These are phyloP conservation scores for Sandelia bainsii DNA, from an alignment of 2,797 vertebrate genomes.

Conservation along the genomic window DNA sequence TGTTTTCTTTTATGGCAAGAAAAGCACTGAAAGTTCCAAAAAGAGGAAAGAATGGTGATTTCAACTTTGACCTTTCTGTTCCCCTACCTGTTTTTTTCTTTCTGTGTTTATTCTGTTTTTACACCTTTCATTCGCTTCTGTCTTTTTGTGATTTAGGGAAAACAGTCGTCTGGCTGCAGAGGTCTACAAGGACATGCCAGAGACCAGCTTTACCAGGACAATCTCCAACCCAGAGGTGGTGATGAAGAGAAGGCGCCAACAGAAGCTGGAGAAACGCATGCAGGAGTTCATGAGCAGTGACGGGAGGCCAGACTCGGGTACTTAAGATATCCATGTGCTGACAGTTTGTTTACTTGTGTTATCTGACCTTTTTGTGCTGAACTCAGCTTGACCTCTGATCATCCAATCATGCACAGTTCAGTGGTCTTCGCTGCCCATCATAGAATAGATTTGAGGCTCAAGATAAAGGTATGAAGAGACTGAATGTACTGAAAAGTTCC, in stretches of 20 bases:
- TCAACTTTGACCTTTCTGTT: constrained; percentile 38
- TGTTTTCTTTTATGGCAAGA: constrained; percentile 23
- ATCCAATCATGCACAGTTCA: neutral
- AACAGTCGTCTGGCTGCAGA: constrained; percentile 95
- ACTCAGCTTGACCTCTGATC: neutral
- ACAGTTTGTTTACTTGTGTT: neutral
- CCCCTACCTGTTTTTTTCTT: constrained; percentile 16
- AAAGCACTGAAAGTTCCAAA: constrained; percentile 24
- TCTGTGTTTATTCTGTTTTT: neutral
- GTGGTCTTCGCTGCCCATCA: too few species aligned
- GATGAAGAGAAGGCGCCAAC: constrained; percentile 96
- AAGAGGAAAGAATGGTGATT: constrained; percentile 29
- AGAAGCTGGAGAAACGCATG: constrained; percentile 97
- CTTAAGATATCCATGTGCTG: too few species aligned
- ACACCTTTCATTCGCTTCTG: neutral
- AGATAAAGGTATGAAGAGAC: neutral
- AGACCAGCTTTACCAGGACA: constrained; percentile 98
- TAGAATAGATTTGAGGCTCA: neutral
- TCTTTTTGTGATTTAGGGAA: constrained; percentile 80
- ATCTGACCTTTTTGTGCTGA: neutral
- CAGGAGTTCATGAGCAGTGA: constrained; percentile 97
- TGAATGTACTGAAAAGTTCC: constrained; percentile 4
- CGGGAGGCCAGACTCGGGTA: constrained; percentile 96
- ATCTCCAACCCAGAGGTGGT: constrained; percentile 99
- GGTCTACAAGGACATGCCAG: constrained; percentile 99